Conservation (phyloP, 1,140 invertebrate genomes). For the Ylistrum balloti region DNA sequence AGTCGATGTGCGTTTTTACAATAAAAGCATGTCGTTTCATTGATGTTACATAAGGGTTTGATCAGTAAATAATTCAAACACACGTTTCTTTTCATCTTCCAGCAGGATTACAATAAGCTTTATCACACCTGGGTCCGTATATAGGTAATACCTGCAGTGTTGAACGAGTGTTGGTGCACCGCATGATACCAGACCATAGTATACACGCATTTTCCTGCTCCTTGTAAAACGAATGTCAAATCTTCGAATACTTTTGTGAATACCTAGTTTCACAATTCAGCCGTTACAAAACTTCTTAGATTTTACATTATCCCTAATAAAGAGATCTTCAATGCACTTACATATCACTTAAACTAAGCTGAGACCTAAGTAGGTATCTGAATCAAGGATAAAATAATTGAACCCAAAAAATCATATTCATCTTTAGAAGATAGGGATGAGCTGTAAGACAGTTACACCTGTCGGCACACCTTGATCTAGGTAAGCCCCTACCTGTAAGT, state of each 20-base stretch:
- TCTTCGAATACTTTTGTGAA: neutral
- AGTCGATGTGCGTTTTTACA: neutral
- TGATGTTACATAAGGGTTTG: neutral
- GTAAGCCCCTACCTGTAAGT: neutral
- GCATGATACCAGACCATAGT: neutral
- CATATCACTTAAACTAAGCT: neutral
- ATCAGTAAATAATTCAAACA: neutral
- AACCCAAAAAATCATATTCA: neutral
- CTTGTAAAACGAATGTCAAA: neutral
- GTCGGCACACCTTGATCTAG: slow-evolving; percentile 16
- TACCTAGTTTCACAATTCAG: neutral
- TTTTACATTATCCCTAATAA: neutral
- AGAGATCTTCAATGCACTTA: neutral
- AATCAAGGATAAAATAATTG: neutral
- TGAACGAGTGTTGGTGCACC: neutral
- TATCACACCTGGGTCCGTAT: neutral
- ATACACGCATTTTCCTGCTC: neutral
- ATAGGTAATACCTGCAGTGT: neutral
- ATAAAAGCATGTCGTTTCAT: neutral
- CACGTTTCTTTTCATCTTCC: neutral
- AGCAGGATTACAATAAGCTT: neutral
- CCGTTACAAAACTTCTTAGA: neutral
- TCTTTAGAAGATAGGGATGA: neutral
- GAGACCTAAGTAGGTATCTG: no score
- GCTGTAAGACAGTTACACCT: neutral